Conservation (phyloP, 2,888 invertebrate species). For the Drosophila barbarae region DNA sequence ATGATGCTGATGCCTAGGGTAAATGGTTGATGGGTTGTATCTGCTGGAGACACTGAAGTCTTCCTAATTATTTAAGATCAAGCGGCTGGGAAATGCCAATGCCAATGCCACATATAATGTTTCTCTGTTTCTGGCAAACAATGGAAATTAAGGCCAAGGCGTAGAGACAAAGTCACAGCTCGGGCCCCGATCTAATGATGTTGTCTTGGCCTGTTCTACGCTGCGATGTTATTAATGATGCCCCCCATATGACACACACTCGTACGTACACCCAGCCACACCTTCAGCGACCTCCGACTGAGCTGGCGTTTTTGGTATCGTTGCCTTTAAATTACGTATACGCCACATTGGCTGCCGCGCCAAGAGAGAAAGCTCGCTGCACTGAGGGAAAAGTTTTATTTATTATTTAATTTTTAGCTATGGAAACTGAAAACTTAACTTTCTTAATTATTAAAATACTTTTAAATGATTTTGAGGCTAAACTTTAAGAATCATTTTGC, state of each 20-base stretch:
- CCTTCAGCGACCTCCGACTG: conserved; percentile 3
- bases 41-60: conserved; percentile 61
- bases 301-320: conserved; percentile 41
- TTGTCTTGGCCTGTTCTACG: conserved; percentile 44
- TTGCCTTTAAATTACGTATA: conserved; percentile 71
- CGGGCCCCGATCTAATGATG: conserved; percentile 54
- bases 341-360: conserved; percentile 65
- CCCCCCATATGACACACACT: conserved; percentile 50
- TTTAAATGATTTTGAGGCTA: not conserved
- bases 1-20: conserved; percentile 19
- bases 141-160: conserved; percentile 63
- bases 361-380: conserved; percentile 11
- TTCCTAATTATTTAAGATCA: conserved; percentile 75
- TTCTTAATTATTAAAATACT: no score
- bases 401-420: not conserved
- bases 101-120: conserved; percentile 11
- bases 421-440: not conserved
- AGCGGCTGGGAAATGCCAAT: conserved; percentile 46
- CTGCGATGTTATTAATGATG: conserved; percentile 74
- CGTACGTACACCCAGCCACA: conserved; percentile 20
- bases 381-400: not conserved
- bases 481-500: conserved; percentile 2
- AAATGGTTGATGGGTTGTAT: conserved; percentile 37
- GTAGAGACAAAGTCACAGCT: conserved; percentile 34
- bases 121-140: conserved; percentile 50